Evolutionary conservation across 2,113 vertebrate genomes (phyloP).

Genomic region (Xenus cinereus): DNA sequence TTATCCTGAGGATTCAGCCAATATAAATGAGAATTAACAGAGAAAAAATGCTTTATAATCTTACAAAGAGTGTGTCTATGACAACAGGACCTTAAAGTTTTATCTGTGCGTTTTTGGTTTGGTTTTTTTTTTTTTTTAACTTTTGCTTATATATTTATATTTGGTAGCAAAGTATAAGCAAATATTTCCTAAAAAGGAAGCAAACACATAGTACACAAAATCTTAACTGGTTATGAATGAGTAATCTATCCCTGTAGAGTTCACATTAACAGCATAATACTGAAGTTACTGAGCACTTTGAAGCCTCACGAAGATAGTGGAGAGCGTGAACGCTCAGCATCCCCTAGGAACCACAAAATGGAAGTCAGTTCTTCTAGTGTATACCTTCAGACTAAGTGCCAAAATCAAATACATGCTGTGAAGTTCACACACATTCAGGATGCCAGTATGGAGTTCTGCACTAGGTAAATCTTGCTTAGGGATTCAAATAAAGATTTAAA

Average conservation of each 20-base stretch:
- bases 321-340: neutral
- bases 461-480: neutral
- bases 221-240: neutral
- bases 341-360: neutral
- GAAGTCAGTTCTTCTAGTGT: neutral
- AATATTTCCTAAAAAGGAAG: neutral
- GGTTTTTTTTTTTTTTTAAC: neutral
- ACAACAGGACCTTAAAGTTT: neutral
- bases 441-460: neutral
- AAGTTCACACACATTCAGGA: neutral
- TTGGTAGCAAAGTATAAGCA: neutral
- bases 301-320: neutral
- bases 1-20: neutral
- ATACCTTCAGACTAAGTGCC: neutral
- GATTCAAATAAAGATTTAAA: neutral
- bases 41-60: neutral
- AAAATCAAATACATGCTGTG: neutral
- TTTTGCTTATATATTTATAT: neutral
- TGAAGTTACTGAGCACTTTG: neutral
- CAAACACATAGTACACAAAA: neutral
- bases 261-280: neutral
- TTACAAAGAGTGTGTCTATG: neutral
- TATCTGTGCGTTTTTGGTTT: neutral
- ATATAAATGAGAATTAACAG: neutral
- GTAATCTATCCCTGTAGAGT: neutral